Evolutionary conservation across 1,140 invertebrate genomes (phyloP).

Genomic region (Drosophila jambulina): DNA sequence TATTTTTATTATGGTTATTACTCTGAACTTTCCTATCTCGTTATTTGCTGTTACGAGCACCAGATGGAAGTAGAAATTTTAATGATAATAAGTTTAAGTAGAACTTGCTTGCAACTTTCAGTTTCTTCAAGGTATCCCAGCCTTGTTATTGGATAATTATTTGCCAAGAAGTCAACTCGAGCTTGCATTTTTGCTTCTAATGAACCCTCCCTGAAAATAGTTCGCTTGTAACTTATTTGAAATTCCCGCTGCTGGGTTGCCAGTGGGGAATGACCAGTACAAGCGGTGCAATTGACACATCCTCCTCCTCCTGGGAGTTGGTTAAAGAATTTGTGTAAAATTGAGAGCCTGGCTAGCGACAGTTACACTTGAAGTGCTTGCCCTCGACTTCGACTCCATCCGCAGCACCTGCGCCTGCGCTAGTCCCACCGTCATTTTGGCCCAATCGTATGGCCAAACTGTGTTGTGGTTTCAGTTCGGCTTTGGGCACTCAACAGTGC

Average conservation of each 20-base stretch:
- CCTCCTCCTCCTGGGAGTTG: background rate
- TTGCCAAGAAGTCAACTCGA: background rate
- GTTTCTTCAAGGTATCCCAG: background rate
- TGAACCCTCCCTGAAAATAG: background rate
- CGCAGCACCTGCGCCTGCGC: constrained; percentile 53
- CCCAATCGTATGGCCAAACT: constrained; percentile 3
- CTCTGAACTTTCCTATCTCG: background rate
- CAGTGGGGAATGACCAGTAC: background rate
- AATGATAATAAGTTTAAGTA: background rate
- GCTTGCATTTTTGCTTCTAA: constrained; percentile 8
- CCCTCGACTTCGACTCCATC: background rate
- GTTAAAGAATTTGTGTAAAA: background rate
- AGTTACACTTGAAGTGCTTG: constrained; percentile 8
- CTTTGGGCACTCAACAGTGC: constrained; percentile 39
- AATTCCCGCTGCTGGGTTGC: constrained; percentile 1
- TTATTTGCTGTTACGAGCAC: too few relatives aligned
- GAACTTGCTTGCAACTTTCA: background rate
- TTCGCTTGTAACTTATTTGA: background rate
- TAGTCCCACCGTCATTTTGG: background rate
- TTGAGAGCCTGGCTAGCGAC: background rate
- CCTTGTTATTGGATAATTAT: background rate
- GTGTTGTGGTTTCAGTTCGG: constrained; percentile 50
- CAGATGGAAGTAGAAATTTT: background rate
- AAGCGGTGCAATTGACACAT: constrained; percentile 8
- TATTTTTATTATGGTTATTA: background rate